Evolutionary conservation across 2,113 vertebrate species (phyloP).

Genomic region (Lophius piscatorius): DNA sequence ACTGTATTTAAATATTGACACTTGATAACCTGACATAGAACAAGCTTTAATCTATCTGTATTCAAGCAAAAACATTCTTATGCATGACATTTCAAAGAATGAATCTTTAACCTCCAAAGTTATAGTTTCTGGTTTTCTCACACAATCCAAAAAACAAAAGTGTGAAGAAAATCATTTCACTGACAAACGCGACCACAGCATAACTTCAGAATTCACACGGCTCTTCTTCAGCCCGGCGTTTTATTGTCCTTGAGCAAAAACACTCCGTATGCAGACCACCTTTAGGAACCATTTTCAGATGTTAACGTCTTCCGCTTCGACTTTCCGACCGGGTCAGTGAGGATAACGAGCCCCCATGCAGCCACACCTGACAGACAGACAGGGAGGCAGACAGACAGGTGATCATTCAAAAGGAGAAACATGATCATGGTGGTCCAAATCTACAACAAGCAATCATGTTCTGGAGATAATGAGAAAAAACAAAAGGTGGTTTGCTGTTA

Average conservation of each 20-base stretch:
- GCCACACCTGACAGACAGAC: constrained; percentile 62
- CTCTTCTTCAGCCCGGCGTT: neutral
- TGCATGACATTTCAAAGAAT: neutral
- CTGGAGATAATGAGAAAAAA: no score
- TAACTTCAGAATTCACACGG: no score
- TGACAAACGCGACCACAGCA: neutral
- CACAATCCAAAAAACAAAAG: neutral
- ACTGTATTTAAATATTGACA: no score
- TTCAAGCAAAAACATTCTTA: no score
- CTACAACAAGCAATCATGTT: no score
- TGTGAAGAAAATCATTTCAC: no score
- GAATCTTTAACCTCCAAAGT: no score
- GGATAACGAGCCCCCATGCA: constrained; percentile 67
- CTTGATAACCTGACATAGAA: no score
- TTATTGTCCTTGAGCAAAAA: neutral
- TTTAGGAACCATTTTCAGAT: neutral
- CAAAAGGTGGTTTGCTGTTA: no score
- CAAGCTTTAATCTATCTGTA: no score
- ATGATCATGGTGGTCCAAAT: rapidly evolving
- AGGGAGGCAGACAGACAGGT: rapidly evolving
- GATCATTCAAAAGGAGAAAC: no score
- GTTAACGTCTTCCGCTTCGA: constrained; percentile 34
- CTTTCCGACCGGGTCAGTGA: constrained; percentile 75
- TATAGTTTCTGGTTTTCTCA: no score
- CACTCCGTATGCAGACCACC: neutral